Percentiles rank a stretch among this genome's conserved stretches.
Evolutionary conservation across 2,888 invertebrate species (phyloP).

Genomic region (Pseudoips prasinana): DNA sequence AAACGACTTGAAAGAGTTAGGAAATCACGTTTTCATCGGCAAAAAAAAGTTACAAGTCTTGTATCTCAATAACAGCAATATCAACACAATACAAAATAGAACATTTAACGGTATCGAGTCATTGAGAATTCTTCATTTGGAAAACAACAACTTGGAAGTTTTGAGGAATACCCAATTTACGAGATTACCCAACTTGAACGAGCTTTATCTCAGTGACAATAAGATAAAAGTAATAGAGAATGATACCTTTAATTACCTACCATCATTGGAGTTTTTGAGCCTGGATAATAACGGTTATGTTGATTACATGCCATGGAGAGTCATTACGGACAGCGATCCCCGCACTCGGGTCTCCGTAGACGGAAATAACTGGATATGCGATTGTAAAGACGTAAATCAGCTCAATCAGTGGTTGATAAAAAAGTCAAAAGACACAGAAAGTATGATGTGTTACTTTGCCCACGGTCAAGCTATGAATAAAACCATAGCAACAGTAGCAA

Average conservation of each 20-base stretch:
- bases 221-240: constrained; percentile 87
- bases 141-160: constrained; percentile 87
- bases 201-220: constrained; percentile 90
- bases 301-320: constrained; percentile 88
- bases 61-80: constrained; percentile 90
- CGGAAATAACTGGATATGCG: constrained; percentile 92
- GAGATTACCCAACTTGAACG: constrained; percentile 86
- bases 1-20: constrained; percentile 88
- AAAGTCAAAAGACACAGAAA: constrained; percentile 85
- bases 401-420: constrained; percentile 87
- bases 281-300: constrained; percentile 90
- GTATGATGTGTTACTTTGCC: constrained; percentile 85
- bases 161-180: constrained; percentile 91
- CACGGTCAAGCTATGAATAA: constrained; percentile 75
- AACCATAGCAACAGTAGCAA: constrained; percentile 71
- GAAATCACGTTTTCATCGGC: constrained; percentile 93
- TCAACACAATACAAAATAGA: constrained; percentile 88
- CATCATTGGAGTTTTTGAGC: constrained; percentile 86
- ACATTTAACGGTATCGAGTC: constrained; percentile 91
- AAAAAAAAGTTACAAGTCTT: constrained; percentile 90
- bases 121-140: constrained; percentile 88
- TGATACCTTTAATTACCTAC: constrained; percentile 88
- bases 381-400: constrained; percentile 87
- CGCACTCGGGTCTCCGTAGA: constrained; percentile 87
- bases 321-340: constrained; percentile 85